Conservation (phyloP, 2,113 vertebrate genomes). For the Corythornis vintsioides region DNA sequence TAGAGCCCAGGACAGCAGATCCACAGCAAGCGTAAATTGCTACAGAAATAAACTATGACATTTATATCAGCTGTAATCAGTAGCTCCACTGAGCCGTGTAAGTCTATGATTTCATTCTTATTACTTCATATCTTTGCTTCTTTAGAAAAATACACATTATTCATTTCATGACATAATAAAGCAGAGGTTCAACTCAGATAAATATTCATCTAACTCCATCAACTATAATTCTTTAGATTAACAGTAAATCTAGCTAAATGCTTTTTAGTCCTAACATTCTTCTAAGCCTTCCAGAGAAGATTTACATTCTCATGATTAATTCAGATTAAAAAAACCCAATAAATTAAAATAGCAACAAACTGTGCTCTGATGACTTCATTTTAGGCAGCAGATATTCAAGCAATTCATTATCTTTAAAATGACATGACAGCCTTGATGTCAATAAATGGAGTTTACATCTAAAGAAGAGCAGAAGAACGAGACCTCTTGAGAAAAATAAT, state of each 20-base stretch:
- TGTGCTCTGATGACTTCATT: not conserved
- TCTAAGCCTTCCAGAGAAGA: not conserved
- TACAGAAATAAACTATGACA: conserved; percentile 36
- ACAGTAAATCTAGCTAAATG: not conserved
- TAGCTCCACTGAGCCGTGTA: conserved; percentile 43
- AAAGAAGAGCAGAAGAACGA: not conserved
- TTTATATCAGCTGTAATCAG: conserved; percentile 61
- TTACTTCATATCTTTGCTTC: conserved; percentile 53
- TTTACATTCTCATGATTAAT: not conserved
- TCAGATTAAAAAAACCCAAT: not conserved
- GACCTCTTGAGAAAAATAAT: not conserved
- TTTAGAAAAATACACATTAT: conserved; percentile 65
- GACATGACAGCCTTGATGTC: not conserved
- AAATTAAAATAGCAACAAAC: not conserved
- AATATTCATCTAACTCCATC: conserved; percentile 8
- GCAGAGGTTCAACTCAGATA: conserved; percentile 8
- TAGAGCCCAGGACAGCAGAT: conserved; percentile 35
- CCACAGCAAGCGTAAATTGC: conserved; percentile 24
- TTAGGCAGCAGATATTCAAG: not conserved
- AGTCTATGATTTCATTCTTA: conserved; percentile 54
- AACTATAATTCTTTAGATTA: conserved; percentile 5
- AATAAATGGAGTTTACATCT: not conserved
- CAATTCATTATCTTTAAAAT: not conserved
- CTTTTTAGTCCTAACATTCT: not conserved
- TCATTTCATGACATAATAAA: conserved; percentile 30